Evolutionary conservation across 2,797 vertebrate species (phyloP), one percentile per base, ranked within the genome.

Genomic region (Microtus californicus): DNA sequence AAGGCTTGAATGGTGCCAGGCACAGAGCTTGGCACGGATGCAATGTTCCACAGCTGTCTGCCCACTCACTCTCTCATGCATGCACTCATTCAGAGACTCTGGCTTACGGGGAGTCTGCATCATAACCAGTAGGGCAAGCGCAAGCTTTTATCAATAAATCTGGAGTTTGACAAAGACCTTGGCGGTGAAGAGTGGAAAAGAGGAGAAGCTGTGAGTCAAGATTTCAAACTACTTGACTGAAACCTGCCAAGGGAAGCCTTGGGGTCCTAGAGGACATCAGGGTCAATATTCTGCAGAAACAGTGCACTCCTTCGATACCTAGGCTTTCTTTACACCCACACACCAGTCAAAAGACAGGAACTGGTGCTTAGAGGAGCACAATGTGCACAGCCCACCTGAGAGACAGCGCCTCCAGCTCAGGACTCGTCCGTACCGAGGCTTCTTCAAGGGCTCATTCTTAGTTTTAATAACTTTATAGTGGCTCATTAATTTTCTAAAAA

Each of bases 121-220:
- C 69, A 10, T 45, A 67, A 23, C 37, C 40, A 92, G 85, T 51
- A 94, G 8, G 54, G 92, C 88, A 96, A 95, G 89, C 89, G 89
- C 79, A 74, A 40, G 25, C 59, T 92, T 78, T 91, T n/a, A 77
- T 21, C 51, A 79, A 88, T 73, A 91, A 21, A 89, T 37, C 2
- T 40, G n/a, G 56, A 77, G 94, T 54, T 0, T 91, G 87, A 96
- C 74, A 87, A 86, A 95, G 81, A 91, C 93, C 95, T 94, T 96
- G 97, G 96, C 93, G 93, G 94, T 59, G 34, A 54, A 90, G 71
- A 95, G 31, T 71, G 43, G 73, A 91, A 59, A 65, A 56, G 54
- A 95, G n/a, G 54, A 95, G n/a, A 85, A 6, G 65, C 0, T 23
- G 13, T 80, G 29, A 48, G 91, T 11, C 59, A 45, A 34, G 51